Base-by-base conservation (phyloP, 1,140 invertebrate species). In the Sinonovacula constricta region DNA sequence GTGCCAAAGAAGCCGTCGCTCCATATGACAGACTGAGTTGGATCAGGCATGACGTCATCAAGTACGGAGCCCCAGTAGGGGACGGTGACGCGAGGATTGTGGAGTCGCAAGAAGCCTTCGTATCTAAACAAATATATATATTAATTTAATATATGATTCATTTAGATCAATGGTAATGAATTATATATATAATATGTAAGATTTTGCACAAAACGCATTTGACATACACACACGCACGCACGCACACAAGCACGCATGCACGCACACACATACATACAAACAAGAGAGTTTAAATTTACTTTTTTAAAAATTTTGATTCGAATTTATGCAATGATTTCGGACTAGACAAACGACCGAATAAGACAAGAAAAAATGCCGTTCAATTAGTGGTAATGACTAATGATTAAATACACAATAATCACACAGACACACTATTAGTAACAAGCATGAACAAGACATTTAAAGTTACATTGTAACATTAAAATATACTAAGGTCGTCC, bases 31-130 rank as follows among this genome's bases (percentile, higher is more conserved):
- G 90, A 91, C 30, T 88, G 79, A 15, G 82, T 83, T 1, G 79
- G 66, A 67, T 88, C 80, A 0, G 81, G 77, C 28, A 91, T 69
- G 51, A 81, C 83, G 14, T 66, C 76, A 53, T 90, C 89, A 18
- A 90, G 33, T 0, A 81, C 80, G 18, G 79, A 79, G 28, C 88
- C 89, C 90, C 90, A 91, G 63, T 91, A 91, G 10, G 90, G 90
- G 5, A 91, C 74, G 0, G 87, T 62, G 0, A 59, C 75, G n/a
- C 1, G 10, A 28, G 65, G 65, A 22, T 69, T 45, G 18, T 78
- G 34, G 18, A 24, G 54, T 22, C 75, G 62, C 1, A 77, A 33
- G 36, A 77, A 68, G 15, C 15, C 34, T 68, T 77, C 74, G 24
- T 65, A 39, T 49, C 74, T 77, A 15, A 59, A 68, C 57, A 36